These are phyloP conservation scores for Montipora cactus DNA, from an alignment of 64 coral and sea anemone genomes.

Conservation along the genomic window DNA sequence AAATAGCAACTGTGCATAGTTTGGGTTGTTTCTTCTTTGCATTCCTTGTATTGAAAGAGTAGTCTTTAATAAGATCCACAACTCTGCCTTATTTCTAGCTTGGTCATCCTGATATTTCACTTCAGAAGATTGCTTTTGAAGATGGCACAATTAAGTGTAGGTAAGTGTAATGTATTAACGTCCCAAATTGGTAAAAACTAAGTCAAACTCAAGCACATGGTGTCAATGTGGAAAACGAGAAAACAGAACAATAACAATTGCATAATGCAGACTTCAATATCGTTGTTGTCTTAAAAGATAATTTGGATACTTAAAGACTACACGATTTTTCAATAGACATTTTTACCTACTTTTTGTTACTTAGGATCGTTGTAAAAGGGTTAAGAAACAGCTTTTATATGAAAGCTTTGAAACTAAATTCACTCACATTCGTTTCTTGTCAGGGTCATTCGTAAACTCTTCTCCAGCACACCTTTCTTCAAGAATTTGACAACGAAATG, in stretches of 20 bases:
- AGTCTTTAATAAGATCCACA: background rate
- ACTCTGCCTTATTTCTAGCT: background rate
- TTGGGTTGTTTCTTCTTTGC: background rate
- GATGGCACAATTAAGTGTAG: slow-evolving; percentile 60
- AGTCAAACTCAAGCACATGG: no score
- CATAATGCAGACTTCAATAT: no score
- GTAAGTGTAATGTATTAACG: background rate
- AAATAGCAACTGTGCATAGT: background rate
- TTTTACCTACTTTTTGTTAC: background rate
- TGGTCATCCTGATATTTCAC: slow-evolving; percentile 11
- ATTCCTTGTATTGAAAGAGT: background rate
- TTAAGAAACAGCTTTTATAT: no score
- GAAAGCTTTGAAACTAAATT: no score
- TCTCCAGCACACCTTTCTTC: slow-evolving; percentile 21
- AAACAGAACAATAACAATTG: no score
- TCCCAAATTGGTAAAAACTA: background rate
- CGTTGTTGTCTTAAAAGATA: background rate
- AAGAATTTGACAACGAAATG: slow-evolving; percentile 49
- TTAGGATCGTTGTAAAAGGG: no score
- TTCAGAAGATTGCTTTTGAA: background rate
- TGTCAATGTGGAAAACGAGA: no score
- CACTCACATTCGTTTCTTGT: background rate
- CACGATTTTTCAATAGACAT: background rate
- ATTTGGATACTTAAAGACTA: background rate
- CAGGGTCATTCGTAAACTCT: slow-evolving; percentile 62